Percentiles rank a stretch among this genome's conserved stretches.
phyloP scores from a whole-genome alignment of 2,113 vertebrate genomes.

The Eudorcas thomsonii region DNA sequence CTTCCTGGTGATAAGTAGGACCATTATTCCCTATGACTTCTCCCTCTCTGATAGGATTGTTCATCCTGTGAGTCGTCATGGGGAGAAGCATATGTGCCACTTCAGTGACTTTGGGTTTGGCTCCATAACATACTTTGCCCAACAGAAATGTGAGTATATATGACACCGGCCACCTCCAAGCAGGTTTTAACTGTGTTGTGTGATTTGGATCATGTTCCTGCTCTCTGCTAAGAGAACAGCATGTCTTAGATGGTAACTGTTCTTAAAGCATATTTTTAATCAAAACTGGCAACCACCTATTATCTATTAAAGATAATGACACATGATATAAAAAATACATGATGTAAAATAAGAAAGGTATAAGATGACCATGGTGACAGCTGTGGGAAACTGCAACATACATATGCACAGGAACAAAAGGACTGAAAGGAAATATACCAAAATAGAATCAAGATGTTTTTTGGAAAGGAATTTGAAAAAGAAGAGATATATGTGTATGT shows the following conservation, averaged over 20 bases:
- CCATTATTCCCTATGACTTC: background rate
- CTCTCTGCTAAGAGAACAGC: background rate
- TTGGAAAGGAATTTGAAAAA: background rate
- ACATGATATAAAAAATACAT: background rate
- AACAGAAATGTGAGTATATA: background rate
- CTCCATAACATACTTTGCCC: background rate
- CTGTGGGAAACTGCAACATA: background rate
- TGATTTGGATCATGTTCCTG: background rate
- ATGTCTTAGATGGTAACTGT: background rate
- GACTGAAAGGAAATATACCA: background rate
- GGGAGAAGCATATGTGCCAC: background rate
- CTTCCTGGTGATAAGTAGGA: background rate
- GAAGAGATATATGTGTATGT: background rate
- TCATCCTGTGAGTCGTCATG: background rate
- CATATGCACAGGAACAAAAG: background rate
- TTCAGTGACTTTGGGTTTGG: background rate
- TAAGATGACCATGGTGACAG: background rate
- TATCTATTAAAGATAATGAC: background rate
- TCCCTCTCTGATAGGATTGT: background rate
- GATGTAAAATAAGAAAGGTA: background rate
- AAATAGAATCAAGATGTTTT: background rate
- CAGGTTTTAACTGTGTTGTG: background rate
- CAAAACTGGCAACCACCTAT: background rate
- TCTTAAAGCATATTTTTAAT: background rate
- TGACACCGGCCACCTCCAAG: background rate